Conservation (phyloP, 2,797 vertebrate species). For the Benthosema pterotum region DNA sequence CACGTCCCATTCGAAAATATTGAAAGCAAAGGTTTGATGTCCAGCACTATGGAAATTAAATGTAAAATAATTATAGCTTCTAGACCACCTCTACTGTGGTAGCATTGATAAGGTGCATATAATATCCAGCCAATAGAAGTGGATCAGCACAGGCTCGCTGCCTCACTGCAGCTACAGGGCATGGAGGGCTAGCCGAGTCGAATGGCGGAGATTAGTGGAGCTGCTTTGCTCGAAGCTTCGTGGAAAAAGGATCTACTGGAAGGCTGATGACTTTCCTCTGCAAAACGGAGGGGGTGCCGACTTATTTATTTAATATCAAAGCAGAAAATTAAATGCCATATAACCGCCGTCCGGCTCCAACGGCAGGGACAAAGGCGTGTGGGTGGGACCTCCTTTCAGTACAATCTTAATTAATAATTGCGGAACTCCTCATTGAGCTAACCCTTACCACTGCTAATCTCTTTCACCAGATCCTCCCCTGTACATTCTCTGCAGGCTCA, state of each 20-base stretch:
- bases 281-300: slow-evolving; percentile 8
- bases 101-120: slow-evolving; percentile 44
- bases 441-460: slow-evolving; percentile 72
- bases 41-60: too few relatives aligned
- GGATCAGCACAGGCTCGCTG: slow-evolving; percentile 28
- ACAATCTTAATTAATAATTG: slow-evolving; percentile 64
- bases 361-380: slow-evolving; percentile 10
- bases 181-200: slow-evolving; percentile 26
- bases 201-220: slow-evolving; percentile 57
- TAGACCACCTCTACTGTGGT: too few relatives aligned
- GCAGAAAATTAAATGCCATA: slow-evolving; percentile 46
- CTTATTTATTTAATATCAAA: slow-evolving; percentile 46
- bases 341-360: slow-evolving; percentile 43
- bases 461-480: slow-evolving; percentile 55
- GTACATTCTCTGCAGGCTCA: slow-evolving; percentile 38
- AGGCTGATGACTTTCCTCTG: slow-evolving; percentile 51
- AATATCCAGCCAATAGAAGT: slow-evolving; percentile 46
- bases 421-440: slow-evolving; percentile 63
- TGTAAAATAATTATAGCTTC: too few relatives aligned
- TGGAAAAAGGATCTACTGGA: slow-evolving; percentile 45
- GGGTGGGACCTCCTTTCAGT: slow-evolving; percentile 53
- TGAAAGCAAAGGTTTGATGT: too few relatives aligned
- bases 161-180: slow-evolving; percentile 24
- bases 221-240: slow-evolving; percentile 34
- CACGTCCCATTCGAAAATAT: too few relatives aligned